Evolutionary conservation across 2,113 vertebrate genomes (phyloP).

Genomic region (Dromaius novaehollandiae): DNA sequence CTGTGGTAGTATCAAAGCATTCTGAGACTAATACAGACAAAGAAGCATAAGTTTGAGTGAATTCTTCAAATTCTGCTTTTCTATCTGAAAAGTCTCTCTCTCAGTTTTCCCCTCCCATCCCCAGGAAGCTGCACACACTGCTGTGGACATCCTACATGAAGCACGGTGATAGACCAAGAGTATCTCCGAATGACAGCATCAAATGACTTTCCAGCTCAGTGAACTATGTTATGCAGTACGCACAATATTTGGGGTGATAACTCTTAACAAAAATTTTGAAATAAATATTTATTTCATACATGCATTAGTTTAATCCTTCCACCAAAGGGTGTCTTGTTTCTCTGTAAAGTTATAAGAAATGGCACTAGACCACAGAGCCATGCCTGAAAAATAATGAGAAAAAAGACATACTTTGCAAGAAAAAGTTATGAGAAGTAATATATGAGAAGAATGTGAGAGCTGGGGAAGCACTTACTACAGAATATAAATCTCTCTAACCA

Average conservation of each 20-base stretch:
- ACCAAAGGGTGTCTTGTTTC: background rate
- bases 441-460: background rate
- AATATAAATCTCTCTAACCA: background rate
- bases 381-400: accelerated
- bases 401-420: background rate
- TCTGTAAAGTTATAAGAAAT: background rate
- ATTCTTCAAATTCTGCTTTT: background rate
- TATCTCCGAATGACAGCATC: background rate
- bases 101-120: background rate
- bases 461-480: background rate
- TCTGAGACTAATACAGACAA: background rate
- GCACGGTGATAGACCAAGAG: background rate
- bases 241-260: background rate
- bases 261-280: background rate
- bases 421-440: background rate
- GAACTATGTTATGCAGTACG: background rate
- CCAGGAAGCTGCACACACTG: background rate
- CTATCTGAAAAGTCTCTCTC: background rate
- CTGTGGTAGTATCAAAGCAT: background rate
- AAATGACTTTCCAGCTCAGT: background rate
- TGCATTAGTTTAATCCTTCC: background rate
- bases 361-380: background rate
- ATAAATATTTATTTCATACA: background rate
- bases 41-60: background rate
- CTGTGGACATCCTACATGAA: background rate